These are phyloP conservation scores for Lacanobia wlatinum DNA, from an alignment of 2,888 invertebrate species.

Conservation along the genomic window DNA sequence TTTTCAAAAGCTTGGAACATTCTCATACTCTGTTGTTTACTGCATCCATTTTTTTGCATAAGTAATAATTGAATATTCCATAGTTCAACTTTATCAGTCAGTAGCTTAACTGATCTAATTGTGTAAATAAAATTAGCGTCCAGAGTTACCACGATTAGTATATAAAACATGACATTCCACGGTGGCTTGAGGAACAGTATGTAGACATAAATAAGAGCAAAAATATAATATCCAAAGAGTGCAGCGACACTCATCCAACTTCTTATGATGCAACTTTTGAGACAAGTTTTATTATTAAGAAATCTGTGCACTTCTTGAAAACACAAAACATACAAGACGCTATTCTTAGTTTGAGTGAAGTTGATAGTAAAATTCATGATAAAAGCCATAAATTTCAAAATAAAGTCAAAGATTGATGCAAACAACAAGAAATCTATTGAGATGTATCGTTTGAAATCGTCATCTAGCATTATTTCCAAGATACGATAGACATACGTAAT, in stretches of 20 bases:
- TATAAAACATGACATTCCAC: not conserved
- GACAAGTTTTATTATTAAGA: not conserved
- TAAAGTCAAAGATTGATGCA: constrained; percentile 14
- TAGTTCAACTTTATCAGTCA: constrained; percentile 7
- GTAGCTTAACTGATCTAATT: not conserved
- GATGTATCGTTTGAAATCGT: constrained; percentile 11
- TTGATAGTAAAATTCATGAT: constrained; percentile 10
- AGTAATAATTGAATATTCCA: constrained; percentile 7
- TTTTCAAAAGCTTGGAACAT: constrained; percentile 2
- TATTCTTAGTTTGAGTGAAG: not conserved
- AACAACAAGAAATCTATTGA: constrained; percentile 1
- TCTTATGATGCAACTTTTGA: not conserved
- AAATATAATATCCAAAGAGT: constrained; percentile 1
- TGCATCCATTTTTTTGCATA: not conserved
- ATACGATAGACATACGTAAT: not conserved
- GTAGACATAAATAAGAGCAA: not conserved
- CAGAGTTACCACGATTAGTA: not conserved
- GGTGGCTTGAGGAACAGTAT: not conserved
- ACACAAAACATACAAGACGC: constrained; percentile 6
- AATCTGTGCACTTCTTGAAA: constrained; percentile 16
- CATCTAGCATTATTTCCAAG: not conserved
- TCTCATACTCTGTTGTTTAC: not conserved
- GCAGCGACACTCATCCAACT: constrained; percentile 5
- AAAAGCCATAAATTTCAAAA: not conserved
- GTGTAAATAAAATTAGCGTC: constrained; percentile 16